Evolutionary conservation across 2,888 invertebrate genomes (phyloP).

Genomic region (Hypena proboscidalis): DNA sequence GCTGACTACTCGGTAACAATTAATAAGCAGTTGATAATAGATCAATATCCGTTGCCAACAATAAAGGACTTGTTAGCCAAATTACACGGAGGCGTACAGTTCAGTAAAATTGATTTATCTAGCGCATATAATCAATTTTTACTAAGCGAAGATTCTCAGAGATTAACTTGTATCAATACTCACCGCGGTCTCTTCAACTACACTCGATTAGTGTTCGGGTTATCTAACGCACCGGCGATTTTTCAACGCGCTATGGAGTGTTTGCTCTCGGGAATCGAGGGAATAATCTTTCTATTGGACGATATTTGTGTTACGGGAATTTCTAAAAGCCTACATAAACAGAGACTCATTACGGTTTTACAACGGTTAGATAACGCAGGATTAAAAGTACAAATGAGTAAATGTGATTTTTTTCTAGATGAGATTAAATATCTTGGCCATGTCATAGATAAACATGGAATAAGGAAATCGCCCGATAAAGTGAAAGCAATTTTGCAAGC

Average conservation of each 20-base stretch:
- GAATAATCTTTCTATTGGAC: too few species aligned
- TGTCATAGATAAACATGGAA: too few species aligned
- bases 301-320: too few species aligned
- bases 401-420: conserved; percentile 19
- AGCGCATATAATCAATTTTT: conserved; percentile 5
- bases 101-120: conserved; percentile 13
- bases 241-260: conserved; percentile 16
- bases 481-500: too few species aligned
- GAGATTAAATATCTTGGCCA: conserved; percentile 24
- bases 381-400: too few species aligned
- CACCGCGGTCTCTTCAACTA: conserved; percentile 23
- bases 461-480: too few species aligned
- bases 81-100: conserved; percentile 9
- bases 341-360: too few species aligned
- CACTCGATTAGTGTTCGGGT: conserved; percentile 23
- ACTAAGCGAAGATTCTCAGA: conserved; percentile 13
- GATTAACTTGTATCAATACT: conserved; percentile 28
- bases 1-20: too few species aligned
- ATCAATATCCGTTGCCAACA: conserved; percentile 14
- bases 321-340: too few species aligned
- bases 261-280: background rate
- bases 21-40: conserved; percentile 13
- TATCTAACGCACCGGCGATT: conserved; percentile 16
- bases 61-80: conserved; percentile 9
- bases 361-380: too few species aligned